Evolutionary conservation across 64 coral and sea anemone species (phyloP).

Genomic region (Montipora capricornis): DNA sequence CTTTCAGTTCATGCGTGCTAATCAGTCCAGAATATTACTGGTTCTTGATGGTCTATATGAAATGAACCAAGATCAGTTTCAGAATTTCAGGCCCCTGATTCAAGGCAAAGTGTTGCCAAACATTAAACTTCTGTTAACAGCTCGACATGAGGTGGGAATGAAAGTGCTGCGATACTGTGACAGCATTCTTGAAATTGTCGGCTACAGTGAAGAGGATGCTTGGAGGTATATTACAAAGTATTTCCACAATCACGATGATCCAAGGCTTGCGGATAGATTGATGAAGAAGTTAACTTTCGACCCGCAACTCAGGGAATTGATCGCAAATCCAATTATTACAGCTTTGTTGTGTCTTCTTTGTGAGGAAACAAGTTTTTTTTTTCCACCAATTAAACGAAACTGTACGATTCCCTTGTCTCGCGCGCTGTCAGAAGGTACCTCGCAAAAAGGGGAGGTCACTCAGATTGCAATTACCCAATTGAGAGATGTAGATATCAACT

Average conservation of each 20-base stretch:
- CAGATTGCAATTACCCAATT: neutral
- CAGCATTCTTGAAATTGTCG: slow-evolving; percentile 36
- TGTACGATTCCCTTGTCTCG: slow-evolving; percentile 12
- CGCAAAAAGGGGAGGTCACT: neutral
- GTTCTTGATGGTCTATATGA: slow-evolving; percentile 54
- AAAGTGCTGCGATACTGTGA: slow-evolving; percentile 21
- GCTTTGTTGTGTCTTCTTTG: slow-evolving; percentile 32
- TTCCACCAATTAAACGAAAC: neutral
- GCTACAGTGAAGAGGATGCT: neutral
- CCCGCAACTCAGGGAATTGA: neutral
- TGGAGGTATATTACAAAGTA: neutral
- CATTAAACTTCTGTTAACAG: slow-evolving; percentile 11
- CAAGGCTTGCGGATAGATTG: neutral
- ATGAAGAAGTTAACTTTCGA: neutral
- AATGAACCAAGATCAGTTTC: neutral
- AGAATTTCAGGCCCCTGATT: slow-evolving; percentile 1
- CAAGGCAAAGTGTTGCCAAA: slow-evolving; percentile 17
- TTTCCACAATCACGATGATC: neutral
- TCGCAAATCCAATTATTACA: slow-evolving; percentile 6
- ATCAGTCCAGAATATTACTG: slow-evolving; percentile 54
- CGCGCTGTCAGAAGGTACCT: neutral
- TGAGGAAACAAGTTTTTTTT: neutral
- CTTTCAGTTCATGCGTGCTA: slow-evolving; percentile 5
- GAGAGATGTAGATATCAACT: slow-evolving; percentile 9
- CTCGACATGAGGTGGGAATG: slow-evolving; percentile 27